Base-by-base conservation (phyloP, 2,888 invertebrate species). In the Platycheirus albimanus region DNA sequence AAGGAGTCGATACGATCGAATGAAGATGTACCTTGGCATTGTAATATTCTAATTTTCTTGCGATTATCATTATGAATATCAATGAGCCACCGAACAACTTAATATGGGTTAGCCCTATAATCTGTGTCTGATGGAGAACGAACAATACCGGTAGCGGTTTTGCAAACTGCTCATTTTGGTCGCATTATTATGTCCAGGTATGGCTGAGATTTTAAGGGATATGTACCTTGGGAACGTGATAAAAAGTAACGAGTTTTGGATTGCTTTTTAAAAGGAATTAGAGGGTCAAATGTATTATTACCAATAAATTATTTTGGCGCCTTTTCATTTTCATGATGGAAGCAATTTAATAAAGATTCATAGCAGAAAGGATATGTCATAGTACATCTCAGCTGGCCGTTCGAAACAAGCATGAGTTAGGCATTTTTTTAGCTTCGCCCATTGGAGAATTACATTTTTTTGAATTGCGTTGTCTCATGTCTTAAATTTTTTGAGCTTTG, bases 1-100 rank as follows among this genome's bases (percentile, higher is more conserved):
- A 2, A 38, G 28, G 19, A 54, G 52, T 66, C 49, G 24, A 67
- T 28, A 3, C 30, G 8, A 43, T 17, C 58, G 69, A 83, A 83
- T 83, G 83, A 83, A 83, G 83, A 74, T 83, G 83, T 83, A 69
- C 56, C 49, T 36, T 15, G 38, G 20, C 33, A 63, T 74, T 69
- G 78, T 78, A 64, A 72, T 77, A 83, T 83, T 74, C 78, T 74
- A 72, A 77, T 77, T 67, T 74, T 64, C 13, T 43, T 36, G 51
- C 51, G 81, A 78, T 78, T 83, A 78, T 83, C 83, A 85, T 86
- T 86, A 85, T 87, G 87, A 86, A 86, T 86, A 87, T 85, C 86
- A 87, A 85, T 83, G 83, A 86, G 86, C 56, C 6, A n/a, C n/a
- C 1, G 43, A 83, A 87, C 86, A 86, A 86, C 86, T 86, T 86